phyloP scores from a whole-genome alignment of 2,888 invertebrate genomes.

The Thymelicus acteon region DNA sequence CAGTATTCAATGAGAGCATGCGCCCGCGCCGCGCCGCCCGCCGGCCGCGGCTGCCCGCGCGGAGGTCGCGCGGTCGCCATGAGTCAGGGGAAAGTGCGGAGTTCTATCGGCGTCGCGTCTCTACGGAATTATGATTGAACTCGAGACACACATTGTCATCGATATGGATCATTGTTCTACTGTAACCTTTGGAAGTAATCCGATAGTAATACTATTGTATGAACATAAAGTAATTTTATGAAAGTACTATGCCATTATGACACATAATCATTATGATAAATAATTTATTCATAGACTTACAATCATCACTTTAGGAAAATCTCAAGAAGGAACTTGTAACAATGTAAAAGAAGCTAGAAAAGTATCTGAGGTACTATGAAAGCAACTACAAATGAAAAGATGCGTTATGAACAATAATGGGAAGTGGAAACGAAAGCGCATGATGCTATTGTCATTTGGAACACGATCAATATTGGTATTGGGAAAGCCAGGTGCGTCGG shows the following conservation, averaged over 20 bases:
- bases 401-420: not conserved
- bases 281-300: too few relatives aligned
- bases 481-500: constrained; percentile 17
- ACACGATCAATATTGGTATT: constrained; percentile 24
- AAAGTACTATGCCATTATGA: too few relatives aligned
- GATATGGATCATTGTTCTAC: not conserved
- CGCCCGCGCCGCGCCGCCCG: too few relatives aligned
- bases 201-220: too few relatives aligned
- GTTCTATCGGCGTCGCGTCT: constrained; percentile 7
- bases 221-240: too few relatives aligned
- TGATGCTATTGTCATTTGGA: constrained; percentile 5
- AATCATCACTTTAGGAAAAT: too few relatives aligned
- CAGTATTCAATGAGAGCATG: constrained; percentile 31
- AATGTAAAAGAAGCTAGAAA: too few relatives aligned
- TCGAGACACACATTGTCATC: not conserved
- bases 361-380: too few relatives aligned
- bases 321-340: too few relatives aligned
- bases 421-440: not conserved
- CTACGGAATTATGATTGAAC: not conserved
- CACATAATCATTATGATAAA: too few relatives aligned
- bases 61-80: constrained; percentile 10
- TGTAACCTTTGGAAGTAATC: not conserved
- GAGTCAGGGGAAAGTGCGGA: constrained; percentile 32
- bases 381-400: not conserved
- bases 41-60: not conserved